phyloP scores from a whole-genome alignment of 2,888 invertebrate genomes.

The Nemotelus pantherinus region DNA sequence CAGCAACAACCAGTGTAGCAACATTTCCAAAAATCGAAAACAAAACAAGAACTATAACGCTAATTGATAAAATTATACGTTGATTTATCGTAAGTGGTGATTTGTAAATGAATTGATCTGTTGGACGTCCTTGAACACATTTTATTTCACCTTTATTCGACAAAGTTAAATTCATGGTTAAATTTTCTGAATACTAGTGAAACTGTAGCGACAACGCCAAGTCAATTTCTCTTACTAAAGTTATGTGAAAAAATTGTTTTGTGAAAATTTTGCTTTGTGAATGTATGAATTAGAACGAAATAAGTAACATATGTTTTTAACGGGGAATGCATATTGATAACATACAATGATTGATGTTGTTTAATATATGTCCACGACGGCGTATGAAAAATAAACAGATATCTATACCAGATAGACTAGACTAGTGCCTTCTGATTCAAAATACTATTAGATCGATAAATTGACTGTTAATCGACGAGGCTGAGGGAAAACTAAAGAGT shows the following conservation, averaged over 20 bases:
- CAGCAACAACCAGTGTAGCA: slow-evolving; percentile 2
- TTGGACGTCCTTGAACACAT: neutral
- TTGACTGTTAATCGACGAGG: too few relatives aligned
- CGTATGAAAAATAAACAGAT: too few relatives aligned
- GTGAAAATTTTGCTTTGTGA: neutral
- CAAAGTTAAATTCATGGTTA: neutral
- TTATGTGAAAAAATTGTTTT: too few relatives aligned
- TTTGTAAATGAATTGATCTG: neutral
- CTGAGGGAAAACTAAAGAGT: too few relatives aligned
- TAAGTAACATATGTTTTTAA: neutral
- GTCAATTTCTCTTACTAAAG: too few relatives aligned
- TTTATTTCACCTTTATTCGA: slow-evolving; percentile 10
- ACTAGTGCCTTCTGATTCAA: too few relatives aligned
- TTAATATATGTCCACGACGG: neutral
- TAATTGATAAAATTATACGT: slow-evolving; percentile 33
- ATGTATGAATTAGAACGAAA: neutral
- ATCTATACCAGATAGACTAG: too few relatives aligned
- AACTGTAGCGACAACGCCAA: too few relatives aligned
- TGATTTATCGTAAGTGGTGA: neutral
- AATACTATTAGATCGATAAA: too few relatives aligned
- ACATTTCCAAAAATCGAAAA: slow-evolving; percentile 12
- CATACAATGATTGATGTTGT: neutral
- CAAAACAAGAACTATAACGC: slow-evolving; percentile 24
- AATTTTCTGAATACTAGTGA: too few relatives aligned
- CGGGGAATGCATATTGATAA: neutral